These are phyloP conservation scores for Apis laboriosa DNA, from an alignment of 1,140 invertebrate genomes.

Conservation along the genomic window DNA sequence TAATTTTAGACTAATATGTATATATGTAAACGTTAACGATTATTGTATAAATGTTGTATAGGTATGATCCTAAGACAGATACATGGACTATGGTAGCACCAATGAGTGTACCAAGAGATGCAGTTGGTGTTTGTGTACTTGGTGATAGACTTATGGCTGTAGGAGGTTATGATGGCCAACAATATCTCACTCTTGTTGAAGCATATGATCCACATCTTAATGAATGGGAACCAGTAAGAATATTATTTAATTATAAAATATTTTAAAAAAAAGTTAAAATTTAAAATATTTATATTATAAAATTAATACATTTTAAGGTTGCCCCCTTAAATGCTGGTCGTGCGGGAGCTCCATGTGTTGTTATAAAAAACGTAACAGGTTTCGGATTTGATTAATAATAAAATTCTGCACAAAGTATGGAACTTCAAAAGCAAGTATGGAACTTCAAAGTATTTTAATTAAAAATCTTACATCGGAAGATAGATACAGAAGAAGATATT, in stretches of 20 bases:
- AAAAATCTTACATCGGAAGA: neutral
- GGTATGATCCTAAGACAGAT: constrained; percentile 89
- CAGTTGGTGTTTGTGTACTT: constrained; percentile 94
- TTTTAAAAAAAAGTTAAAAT: neutral
- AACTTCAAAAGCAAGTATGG: neutral
- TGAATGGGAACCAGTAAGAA: constrained; percentile 88
- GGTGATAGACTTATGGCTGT: constrained; percentile 94
- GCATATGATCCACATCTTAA: constrained; percentile 95
- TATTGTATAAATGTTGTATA: constrained; percentile 53
- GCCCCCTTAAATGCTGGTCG: constrained; percentile 89
- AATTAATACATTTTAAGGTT: constrained; percentile 79
- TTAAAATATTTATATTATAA: neutral
- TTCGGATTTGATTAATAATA: constrained; percentile 24
- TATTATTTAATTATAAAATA: constrained; percentile 2
- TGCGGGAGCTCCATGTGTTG: constrained; percentile 93
- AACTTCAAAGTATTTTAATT: constrained; percentile 26
- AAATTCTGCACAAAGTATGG: neutral
- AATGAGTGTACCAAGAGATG: constrained; percentile 92
- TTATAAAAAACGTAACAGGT: constrained; percentile 78
- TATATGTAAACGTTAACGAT: neutral
- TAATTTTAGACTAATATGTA: constrained; percentile 50
- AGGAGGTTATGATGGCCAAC: constrained; percentile 97
- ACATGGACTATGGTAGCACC: constrained; percentile 95
- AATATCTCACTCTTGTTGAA: constrained; percentile 94
- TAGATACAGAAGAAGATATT: neutral